Evolutionary conservation across 2,888 invertebrate genomes (phyloP).

Genomic region (Yponomeuta plumbellus): DNA sequence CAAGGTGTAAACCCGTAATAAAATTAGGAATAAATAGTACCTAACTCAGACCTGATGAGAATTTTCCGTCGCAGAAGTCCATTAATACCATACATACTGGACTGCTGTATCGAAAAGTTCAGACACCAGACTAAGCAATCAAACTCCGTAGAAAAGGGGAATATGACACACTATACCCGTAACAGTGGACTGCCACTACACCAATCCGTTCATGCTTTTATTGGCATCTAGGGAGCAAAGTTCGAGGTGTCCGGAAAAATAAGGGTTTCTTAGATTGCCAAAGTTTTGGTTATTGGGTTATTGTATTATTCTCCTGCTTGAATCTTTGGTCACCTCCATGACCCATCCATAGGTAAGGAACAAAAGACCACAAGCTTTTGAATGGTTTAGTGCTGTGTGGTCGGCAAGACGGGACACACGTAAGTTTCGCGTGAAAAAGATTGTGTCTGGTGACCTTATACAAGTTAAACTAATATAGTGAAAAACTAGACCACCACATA

Average conservation of each 20-base stretch:
- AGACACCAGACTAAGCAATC: too few relatives aligned
- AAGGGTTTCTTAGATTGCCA: conserved; percentile 15
- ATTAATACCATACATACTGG: too few relatives aligned
- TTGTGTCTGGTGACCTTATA: not conserved
- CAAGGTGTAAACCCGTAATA: too few relatives aligned
- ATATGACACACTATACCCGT: too few relatives aligned
- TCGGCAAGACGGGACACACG: not conserved
- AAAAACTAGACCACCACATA: not conserved
- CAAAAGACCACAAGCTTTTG: not conserved
- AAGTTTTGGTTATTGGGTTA: not conserved
- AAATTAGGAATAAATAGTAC: too few relatives aligned
- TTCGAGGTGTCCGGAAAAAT: conserved; percentile 11
- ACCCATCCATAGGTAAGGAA: not conserved
- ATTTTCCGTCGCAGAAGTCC: too few relatives aligned
- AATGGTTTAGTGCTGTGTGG: not conserved
- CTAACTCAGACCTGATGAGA: too few relatives aligned
- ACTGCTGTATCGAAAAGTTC: too few relatives aligned
- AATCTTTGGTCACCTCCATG: not conserved
- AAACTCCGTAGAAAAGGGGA: too few relatives aligned
- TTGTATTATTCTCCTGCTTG: not conserved
- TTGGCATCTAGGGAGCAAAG: conserved; percentile 24
- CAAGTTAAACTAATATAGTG: not conserved
- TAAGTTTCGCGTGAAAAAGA: not conserved
- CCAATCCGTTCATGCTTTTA: conserved; percentile 23
- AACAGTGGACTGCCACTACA: too few relatives aligned